Base-by-base conservation (phyloP, 2,888 invertebrate genomes). In the Elmis aenea region DNA sequence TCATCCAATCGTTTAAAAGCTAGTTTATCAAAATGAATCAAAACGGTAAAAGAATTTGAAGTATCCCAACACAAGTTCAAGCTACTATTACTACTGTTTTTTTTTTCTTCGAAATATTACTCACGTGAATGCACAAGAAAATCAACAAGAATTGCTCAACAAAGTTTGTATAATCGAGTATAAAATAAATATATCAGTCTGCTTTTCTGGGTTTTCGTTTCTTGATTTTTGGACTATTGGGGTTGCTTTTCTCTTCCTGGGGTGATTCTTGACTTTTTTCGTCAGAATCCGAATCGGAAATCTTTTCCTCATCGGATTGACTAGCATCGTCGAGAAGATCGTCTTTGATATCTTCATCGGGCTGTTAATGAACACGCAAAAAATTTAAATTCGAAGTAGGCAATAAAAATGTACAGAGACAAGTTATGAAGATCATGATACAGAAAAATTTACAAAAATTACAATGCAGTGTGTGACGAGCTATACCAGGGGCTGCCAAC, bases 141-240 rank as follows among this genome's bases (percentile, higher is more conserved):
- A n/a, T n/a, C n/a, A n/a, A n/a, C n/a, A n/a, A n/a, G n/a, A n/a
- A n/a, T n/a, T n/a, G n/a, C n/a, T n/a, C n/a, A n/a, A n/a, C n/a
- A n/a, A n/a, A n/a, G n/a, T n/a, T n/a, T n/a, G n/a, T n/a, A n/a
- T n/a, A n/a, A n/a, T n/a, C n/a, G n/a, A n/a, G n/a, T n/a, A n/a
- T n/a, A n/a, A n/a, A n/a, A n/a, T n/a, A n/a, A n/a, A n/a, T n/a
- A n/a, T n/a, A 35, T 48, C 34, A 54, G 45, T 55, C 54, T 15
- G 53, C 85, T 70, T 84, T 84, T 57, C 85, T 73, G 29, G 84
- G 72, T 64, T 83, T 79, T 43, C 86, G 79, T 66, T 83, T 83
- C 64, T 83, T 81, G 41, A 82, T 75, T 57, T 70, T 71, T 3
- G 74, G 71, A 63, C 77, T 76, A 52, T 42, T 46, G 48, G 65